Conservation (phyloP, 1,140 invertebrate genomes). For the Manduca sexta region DNA sequence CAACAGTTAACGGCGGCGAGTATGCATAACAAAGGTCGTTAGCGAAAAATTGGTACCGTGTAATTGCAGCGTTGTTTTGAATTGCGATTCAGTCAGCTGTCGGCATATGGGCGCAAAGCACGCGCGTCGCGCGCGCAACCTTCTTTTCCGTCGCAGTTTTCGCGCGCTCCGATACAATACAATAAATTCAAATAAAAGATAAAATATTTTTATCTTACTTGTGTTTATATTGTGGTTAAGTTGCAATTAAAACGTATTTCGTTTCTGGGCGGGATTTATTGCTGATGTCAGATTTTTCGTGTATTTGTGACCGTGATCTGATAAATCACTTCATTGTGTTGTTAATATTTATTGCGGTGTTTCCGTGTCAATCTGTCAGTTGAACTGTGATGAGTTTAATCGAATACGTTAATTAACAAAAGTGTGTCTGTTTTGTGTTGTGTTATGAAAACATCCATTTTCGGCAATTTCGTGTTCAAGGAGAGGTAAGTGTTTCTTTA, state of each 20-base stretch:
- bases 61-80: slow-evolving; percentile 57
- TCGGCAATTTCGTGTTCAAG: neutral
- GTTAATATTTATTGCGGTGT: slow-evolving; percentile 5
- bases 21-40: slow-evolving; percentile 25
- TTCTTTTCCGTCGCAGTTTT: slow-evolving; percentile 33
- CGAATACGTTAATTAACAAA: slow-evolving; percentile 10
- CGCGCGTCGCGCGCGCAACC: slow-evolving; percentile 58
- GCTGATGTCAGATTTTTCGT: neutral
- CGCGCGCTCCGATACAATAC: slow-evolving; percentile 32
- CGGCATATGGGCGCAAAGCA: slow-evolving; percentile 52
- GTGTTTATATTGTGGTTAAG: neutral
- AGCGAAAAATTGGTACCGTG: slow-evolving; percentile 53
- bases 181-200: neutral
- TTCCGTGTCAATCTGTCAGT: slow-evolving; percentile 10
- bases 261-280: neutral
- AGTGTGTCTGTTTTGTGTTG: neutral
- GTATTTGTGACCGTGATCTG: slow-evolving; percentile 4
- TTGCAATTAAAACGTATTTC: neutral
- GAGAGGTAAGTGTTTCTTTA: neutral
- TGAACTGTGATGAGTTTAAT: slow-evolving; percentile 6
- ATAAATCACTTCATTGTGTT: slow-evolving; percentile 10
- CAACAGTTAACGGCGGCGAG: slow-evolving; percentile 3
- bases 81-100: slow-evolving; percentile 67
- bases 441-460: too few relatives aligned
- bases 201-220: too few relatives aligned